Percentiles rank a stretch among this genome's conserved stretches.
Evolutionary conservation across 2,888 invertebrate species (phyloP).

Genomic region (Leptodirus hochenwartii): DNA sequence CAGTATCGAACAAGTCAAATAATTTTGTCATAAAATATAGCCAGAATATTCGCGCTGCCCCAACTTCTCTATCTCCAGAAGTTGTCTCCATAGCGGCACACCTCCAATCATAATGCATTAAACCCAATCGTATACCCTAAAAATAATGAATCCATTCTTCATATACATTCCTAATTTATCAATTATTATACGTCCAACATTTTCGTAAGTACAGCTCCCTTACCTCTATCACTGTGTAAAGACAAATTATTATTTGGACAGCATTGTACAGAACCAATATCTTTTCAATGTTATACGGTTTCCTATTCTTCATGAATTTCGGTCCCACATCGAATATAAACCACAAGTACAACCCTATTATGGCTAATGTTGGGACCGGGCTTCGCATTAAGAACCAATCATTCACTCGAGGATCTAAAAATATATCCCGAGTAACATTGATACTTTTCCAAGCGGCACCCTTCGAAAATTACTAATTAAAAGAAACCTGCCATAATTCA

Average conservation of each 20-base stretch:
- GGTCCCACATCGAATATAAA: constrained; percentile 42
- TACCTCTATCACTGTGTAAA: constrained; percentile 18
- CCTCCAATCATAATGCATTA: constrained; percentile 8
- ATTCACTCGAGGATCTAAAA: constrained; percentile 39
- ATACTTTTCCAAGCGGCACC: too few species aligned
- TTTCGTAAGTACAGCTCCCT: constrained; percentile 7
- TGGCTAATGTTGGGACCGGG: constrained; percentile 27
- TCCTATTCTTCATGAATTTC: constrained; percentile 40
- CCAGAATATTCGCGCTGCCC: constrained; percentile 27
- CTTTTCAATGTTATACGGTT: constrained; percentile 39
- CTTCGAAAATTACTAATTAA: too few species aligned
- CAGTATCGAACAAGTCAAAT: constrained; percentile 8
- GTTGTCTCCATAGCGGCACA: constrained; percentile 11
- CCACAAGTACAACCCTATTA: constrained; percentile 34
- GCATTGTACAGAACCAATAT: constrained; percentile 44
- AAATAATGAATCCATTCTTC: too few species aligned
- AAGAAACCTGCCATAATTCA: too few species aligned
- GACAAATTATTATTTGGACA: constrained; percentile 33
- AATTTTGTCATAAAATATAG: constrained; percentile 10
- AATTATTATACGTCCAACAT: neutral
- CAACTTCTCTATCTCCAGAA: constrained; percentile 7
- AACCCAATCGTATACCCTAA: constrained; percentile 8
- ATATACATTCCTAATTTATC: too few species aligned
- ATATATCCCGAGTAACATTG: too few species aligned
- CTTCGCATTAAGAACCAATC: constrained; percentile 31